phyloP scores from a whole-genome alignment of 2,113 vertebrate genomes.

The Pachypanchax playfairii region DNA sequence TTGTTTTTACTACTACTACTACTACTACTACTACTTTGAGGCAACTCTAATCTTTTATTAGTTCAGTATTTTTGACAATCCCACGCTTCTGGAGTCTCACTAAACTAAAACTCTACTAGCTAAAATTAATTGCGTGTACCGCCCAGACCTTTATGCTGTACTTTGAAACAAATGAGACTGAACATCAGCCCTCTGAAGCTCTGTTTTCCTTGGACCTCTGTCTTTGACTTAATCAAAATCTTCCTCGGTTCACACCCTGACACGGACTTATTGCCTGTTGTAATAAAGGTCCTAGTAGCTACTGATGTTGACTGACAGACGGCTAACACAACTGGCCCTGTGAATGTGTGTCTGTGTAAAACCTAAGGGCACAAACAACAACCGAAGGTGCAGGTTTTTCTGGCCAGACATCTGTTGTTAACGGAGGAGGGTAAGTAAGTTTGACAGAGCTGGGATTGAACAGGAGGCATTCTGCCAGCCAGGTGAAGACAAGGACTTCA shows the following conservation, averaged over 20 bases:
- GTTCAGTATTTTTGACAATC: not conserved
- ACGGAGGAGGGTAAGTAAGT: constrained; percentile 74
- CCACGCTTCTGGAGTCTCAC: not conserved
- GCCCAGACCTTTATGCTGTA: not conserved
- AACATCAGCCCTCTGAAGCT: constrained; percentile 31
- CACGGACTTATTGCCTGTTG: constrained; percentile 67
- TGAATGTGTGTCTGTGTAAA: constrained; percentile 28
- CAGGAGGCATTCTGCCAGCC: constrained; percentile 74
- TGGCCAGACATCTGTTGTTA: constrained; percentile 75
- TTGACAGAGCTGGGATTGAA: constrained; percentile 79
- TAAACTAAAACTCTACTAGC: not conserved
- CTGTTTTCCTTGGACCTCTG: constrained; percentile 35
- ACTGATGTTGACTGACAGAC: constrained; percentile 73
- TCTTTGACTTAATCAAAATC: constrained; percentile 60
- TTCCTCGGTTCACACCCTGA: constrained; percentile 52
- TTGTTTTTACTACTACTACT: not conserved
- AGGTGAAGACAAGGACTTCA: constrained; percentile 54
- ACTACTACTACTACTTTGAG: too few relatives aligned
- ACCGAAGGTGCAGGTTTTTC: constrained; percentile 69
- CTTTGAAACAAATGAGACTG: constrained; percentile 32
- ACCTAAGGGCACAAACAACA: constrained; percentile 73
- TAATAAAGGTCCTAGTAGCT: constrained; percentile 69
- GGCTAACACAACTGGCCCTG: constrained; percentile 54
- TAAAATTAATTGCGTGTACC: not conserved
- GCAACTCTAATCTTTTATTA: not conserved